phyloP scores from a whole-genome alignment of 2,113 vertebrate genomes.

The Microtus ochrogaster region DNA sequence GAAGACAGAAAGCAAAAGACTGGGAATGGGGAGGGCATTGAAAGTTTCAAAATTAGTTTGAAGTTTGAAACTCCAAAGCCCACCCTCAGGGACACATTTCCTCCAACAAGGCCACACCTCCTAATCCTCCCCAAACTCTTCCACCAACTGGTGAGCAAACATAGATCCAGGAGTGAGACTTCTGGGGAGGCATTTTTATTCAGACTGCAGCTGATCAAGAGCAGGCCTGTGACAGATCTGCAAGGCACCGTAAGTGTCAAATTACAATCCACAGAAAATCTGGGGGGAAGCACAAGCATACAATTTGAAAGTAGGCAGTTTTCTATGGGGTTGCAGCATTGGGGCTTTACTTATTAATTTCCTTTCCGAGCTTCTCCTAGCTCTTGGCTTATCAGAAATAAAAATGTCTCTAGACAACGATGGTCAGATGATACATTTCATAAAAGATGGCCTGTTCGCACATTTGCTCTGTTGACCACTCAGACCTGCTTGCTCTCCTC shows the following conservation, averaged over 20 bases:
- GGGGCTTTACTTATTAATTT: background rate
- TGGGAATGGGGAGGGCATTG: too few relatives aligned
- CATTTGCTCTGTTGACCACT: background rate
- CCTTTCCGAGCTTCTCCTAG: background rate
- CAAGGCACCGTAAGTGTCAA: background rate
- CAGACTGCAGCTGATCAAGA: background rate
- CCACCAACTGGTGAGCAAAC: background rate
- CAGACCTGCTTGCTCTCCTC: background rate
- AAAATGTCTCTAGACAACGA: background rate
- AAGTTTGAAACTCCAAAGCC: background rate
- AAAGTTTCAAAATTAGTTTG: background rate
- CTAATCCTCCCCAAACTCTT: background rate
- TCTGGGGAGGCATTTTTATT: background rate
- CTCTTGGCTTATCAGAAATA: background rate
- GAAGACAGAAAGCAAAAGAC: background rate
- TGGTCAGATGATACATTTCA: background rate
- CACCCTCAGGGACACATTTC: too few relatives aligned
- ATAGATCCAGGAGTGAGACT: background rate
- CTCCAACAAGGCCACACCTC: background rate
- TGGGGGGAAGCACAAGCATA: background rate
- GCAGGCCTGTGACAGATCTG: background rate
- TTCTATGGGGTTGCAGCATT: background rate
- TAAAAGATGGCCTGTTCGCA: background rate
- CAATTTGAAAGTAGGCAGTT: background rate
- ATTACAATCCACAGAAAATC: background rate